Base-by-base conservation (phyloP, 2,888 invertebrate genomes). In the Melinopterus prodromus region DNA sequence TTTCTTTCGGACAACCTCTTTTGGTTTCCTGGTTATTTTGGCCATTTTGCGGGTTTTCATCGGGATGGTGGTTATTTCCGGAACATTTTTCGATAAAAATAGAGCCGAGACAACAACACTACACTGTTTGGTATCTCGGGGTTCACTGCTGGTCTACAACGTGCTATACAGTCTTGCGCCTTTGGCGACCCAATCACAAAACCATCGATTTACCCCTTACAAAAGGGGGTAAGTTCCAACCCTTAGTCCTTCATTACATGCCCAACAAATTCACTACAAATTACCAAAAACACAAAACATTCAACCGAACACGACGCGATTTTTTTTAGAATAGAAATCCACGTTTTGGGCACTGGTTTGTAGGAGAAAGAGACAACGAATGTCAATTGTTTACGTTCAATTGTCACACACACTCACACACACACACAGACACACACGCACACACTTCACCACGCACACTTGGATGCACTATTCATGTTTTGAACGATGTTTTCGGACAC, bases 381-480 rank as follows among this genome's bases (percentile, higher is more conserved):
- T 85, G 82, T 83, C 77, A 84, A 88, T 87, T 89, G 89, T 89
- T 89, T 89, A 89, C 89, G 87, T 88, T 87, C 86, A 86, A 87
- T 86, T 87, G 85, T 83, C 85, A 84, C 85, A 85, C 83, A 83
- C 83, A 84, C 82, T 82, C 84, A 82, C 83, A 26, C 26, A 26
- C 26, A 26, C 85, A 84, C 76, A 71, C 76, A 70, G 76, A 38
- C 70, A 79, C 80, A 77, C 78, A 81, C 80, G 77, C 81, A 80
- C 78, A 77, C 37, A 53, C 37, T 71, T 76, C 78, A 80, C 70
- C 16, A 53, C 71, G 38, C 53, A 71, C 78, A 70, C 71, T 69
- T 72, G 37, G 76, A 71, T 53, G 74, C 26, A 26, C 26, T 26
- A 26, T 26, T 26, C 26, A 26, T 35, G 16, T 74, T 74, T 35